Evolutionary conservation across 2,888 invertebrate species (phyloP).

Genomic region (Ormyrus pomaceus): DNA sequence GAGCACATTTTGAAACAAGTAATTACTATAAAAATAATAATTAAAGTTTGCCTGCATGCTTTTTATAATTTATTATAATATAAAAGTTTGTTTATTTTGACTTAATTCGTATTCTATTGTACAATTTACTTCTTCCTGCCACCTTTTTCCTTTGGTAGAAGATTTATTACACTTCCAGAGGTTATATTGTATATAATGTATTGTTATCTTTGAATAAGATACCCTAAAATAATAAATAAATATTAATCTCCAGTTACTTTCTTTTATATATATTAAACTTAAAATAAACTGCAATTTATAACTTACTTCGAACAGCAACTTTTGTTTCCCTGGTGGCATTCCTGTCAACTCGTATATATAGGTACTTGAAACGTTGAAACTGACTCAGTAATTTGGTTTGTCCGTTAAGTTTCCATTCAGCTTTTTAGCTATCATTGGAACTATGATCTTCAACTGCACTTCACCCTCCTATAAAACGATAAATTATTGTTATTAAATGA

Average conservation of each 20-base stretch:
- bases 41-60: no score
- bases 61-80: not conserved
- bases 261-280: conserved; percentile 8
- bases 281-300: conserved; percentile 15
- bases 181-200: conserved; percentile 94
- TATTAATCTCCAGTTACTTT: conserved; percentile 6
- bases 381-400: conserved; percentile 88
- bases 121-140: conserved; percentile 93
- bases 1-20: no score
- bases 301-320: conserved; percentile 92
- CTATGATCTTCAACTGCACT: conserved; percentile 87
- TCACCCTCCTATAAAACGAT: conserved; percentile 80
- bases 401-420: conserved; percentile 97
- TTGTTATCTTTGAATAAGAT: conserved; percentile 99
- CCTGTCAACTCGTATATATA: conserved; percentile 90
- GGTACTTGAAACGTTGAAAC: conserved; percentile 92
- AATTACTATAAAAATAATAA: no score
- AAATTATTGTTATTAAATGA: conserved; percentile 30
- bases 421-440: conserved; percentile 90
- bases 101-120: not conserved
- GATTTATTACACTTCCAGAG: conserved; percentile 88
- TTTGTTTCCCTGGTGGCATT: conserved; percentile 98
- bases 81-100: not conserved
- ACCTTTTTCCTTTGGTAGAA: conserved; percentile 97
- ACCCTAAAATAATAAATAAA: conserved; percentile 80